phyloP scores from a whole-genome alignment of 2,797 vertebrate species.

The Petrocephalus sullivani region DNA sequence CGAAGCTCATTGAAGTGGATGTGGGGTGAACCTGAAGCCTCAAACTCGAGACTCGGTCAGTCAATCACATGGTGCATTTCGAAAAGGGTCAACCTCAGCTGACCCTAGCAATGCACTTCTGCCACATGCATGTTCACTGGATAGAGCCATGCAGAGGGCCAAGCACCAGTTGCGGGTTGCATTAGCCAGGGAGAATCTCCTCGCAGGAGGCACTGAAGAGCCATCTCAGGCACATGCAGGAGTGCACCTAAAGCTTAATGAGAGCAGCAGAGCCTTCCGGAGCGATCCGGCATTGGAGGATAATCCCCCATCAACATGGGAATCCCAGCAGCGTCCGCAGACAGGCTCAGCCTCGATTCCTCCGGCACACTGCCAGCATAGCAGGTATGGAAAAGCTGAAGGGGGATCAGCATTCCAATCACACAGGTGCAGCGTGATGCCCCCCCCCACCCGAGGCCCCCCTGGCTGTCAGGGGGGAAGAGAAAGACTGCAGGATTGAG shows the following conservation, averaged over 20 bases:
- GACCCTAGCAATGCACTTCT: not conserved
- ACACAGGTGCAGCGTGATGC: not conserved
- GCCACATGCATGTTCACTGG: not conserved
- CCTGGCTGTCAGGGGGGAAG: not conserved
- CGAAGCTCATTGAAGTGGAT: not conserved
- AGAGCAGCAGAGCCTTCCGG: not conserved
- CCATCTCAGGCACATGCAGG: not conserved
- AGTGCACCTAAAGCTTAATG: not conserved
- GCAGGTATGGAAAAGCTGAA: not conserved
- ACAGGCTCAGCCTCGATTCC: not conserved
- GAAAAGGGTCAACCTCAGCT: not conserved
- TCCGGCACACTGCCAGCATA: not conserved
- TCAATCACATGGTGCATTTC: not conserved
- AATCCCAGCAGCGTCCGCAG: not conserved
- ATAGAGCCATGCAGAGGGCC: not conserved
- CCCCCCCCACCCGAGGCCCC: not conserved
- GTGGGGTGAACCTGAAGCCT: not conserved
- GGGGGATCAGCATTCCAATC: not conserved
- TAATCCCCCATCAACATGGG: not conserved
- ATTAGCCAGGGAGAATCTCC: not conserved
- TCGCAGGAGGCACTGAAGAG: not conserved
- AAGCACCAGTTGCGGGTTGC: not conserved
- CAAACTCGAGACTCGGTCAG: not conserved
- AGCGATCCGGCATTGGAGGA: not conserved
- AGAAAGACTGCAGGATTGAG: constrained; percentile 12